phyloP scores from a whole-genome alignment of 1,140 invertebrate genomes.

The Ceratosolen solmsi region DNA sequence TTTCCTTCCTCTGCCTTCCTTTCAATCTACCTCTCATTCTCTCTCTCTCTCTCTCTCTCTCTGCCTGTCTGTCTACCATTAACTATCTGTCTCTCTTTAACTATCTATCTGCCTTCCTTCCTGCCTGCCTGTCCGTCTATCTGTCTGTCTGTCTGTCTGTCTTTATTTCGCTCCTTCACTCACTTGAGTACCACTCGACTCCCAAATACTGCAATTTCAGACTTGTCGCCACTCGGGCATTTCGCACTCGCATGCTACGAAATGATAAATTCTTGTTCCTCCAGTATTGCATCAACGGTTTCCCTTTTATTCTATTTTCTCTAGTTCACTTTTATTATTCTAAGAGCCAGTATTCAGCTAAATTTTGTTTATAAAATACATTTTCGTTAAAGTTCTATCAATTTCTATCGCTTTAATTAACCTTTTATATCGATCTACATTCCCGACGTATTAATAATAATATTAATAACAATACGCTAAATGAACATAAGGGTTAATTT shows the following conservation, averaged over 20 bases:
- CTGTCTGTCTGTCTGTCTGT: not conserved
- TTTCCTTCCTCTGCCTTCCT: no score
- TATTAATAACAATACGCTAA: no score
- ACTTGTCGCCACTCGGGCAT: slow-evolving; percentile 37
- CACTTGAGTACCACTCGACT: slow-evolving; percentile 23
- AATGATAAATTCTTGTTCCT: slow-evolving; percentile 46
- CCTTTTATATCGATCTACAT: not conserved
- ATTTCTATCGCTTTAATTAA: not conserved
- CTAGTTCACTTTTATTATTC: not conserved
- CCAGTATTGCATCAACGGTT: slow-evolving; percentile 7
- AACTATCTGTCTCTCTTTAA: not conserved
- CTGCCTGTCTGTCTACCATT: not conserved
- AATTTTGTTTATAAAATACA: not conserved
- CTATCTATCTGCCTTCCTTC: not conserved
- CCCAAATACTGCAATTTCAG: slow-evolving; percentile 44
- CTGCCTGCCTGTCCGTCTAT: not conserved
- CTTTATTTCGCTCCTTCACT: not conserved
- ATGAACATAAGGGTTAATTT: no score
- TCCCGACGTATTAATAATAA: no score
- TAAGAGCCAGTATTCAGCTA: not conserved
- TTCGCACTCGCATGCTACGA: slow-evolving; percentile 14
- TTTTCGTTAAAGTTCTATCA: not conserved
- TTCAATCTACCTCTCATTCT: not conserved
- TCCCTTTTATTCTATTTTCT: slow-evolving; percentile 13
- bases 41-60: not conserved